phyloP scores from a whole-genome alignment of 2,113 vertebrate species.

The Hippocampus comes region DNA sequence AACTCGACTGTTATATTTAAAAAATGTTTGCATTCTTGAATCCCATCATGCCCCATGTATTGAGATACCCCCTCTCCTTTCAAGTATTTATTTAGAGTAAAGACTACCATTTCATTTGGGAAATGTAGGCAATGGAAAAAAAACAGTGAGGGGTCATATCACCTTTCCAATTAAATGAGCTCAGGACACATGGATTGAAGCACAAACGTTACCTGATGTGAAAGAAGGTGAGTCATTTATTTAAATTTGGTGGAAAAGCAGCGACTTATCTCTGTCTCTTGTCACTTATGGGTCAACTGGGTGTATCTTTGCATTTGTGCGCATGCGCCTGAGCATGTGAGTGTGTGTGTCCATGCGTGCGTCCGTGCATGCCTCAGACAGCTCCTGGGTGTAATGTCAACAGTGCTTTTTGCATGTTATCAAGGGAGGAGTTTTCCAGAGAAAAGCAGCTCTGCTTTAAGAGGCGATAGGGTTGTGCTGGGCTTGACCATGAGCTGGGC shows the following conservation, averaged over 20 bases:
- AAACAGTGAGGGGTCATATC: too few species aligned
- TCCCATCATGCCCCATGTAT: too few species aligned
- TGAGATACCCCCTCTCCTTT: too few species aligned
- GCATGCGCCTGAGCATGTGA: too few species aligned
- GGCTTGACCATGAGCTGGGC: constrained; percentile 13
- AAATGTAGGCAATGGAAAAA: too few species aligned
- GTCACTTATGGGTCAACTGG: constrained; percentile 34
- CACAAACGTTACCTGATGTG: background rate
- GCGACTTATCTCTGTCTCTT: constrained; percentile 9
- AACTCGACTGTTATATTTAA: too few species aligned
- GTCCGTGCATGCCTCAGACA: constrained; percentile 19
- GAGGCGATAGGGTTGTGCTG: constrained; percentile 21
- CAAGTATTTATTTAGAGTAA: background rate
- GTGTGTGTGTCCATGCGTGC: too few species aligned
- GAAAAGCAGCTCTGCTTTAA: constrained; percentile 14
- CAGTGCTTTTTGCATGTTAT: constrained; percentile 52
- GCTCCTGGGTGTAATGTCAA: constrained; percentile 43
- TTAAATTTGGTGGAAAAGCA: background rate
- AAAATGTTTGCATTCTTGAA: too few species aligned
- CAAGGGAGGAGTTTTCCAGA: constrained; percentile 36
- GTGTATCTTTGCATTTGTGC: too few species aligned
- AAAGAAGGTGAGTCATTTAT: background rate
- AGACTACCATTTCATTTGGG: background rate
- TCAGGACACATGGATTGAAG: background rate
- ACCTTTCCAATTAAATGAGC: background rate